A percentile compares a stretch with the other conserved stretches of the same genome.
phyloP scores from a whole-genome alignment of 1,140 invertebrate genomes.

The Contarinia nasturtii region DNA sequence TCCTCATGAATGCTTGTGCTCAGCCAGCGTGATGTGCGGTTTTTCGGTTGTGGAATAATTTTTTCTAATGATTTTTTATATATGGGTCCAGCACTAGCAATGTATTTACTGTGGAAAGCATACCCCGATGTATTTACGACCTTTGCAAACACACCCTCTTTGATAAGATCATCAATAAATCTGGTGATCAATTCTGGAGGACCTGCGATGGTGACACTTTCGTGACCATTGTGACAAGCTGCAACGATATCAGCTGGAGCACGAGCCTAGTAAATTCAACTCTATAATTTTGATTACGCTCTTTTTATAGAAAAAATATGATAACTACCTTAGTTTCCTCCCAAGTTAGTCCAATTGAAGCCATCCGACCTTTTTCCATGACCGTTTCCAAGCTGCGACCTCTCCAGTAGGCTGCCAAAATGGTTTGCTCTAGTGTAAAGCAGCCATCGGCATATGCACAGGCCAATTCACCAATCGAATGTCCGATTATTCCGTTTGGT shows the following conservation, averaged over 20 bases:
- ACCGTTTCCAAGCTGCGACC: slow-evolving; percentile 68
- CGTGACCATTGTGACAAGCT: slow-evolving; percentile 63
- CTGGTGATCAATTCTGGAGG: slow-evolving; percentile 44
- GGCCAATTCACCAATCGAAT: slow-evolving; percentile 73
- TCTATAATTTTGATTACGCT: slow-evolving; percentile 43
- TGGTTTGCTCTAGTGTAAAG: slow-evolving; percentile 64
- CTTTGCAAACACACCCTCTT: slow-evolving; percentile 60
- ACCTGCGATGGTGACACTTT: too few relatives aligned
- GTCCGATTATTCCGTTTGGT: slow-evolving; percentile 67
- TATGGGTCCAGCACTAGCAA: slow-evolving; percentile 45
- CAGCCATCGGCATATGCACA: slow-evolving; percentile 79
- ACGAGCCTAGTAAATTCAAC: slow-evolving; percentile 53
- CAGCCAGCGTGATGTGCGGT: slow-evolving; percentile 61
- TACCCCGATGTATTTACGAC: slow-evolving; percentile 63
- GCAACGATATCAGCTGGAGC: slow-evolving; percentile 71
- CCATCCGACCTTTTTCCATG: slow-evolving; percentile 64
- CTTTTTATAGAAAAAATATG: too few relatives aligned
- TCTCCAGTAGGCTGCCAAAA: slow-evolving; percentile 65
- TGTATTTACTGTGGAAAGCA: slow-evolving; percentile 69
- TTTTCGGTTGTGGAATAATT: slow-evolving; percentile 45
- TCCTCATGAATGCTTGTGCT: slow-evolving; percentile 63
- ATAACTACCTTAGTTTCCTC: slow-evolving; percentile 34
- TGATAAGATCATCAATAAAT: slow-evolving; percentile 47
- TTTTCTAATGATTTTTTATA: slow-evolving; percentile 50
- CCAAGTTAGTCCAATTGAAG: slow-evolving; percentile 49